Evolutionary conservation across 2,113 vertebrate species (phyloP).

Genomic region (Morone saxatilis): DNA sequence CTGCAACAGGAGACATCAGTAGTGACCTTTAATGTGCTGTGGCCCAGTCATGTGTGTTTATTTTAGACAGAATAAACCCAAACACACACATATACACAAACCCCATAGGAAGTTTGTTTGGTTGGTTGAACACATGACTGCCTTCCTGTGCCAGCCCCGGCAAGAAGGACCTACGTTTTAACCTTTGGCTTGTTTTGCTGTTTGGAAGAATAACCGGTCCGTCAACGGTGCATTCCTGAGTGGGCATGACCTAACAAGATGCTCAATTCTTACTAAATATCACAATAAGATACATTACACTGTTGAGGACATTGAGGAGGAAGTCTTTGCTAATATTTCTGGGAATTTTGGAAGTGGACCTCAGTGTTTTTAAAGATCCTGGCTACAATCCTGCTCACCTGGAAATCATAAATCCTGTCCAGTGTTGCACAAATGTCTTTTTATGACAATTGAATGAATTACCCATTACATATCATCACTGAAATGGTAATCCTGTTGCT

Average conservation of each 20-base stretch:
- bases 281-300: not conserved
- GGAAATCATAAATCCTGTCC: not conserved
- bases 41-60: constrained; percentile 41
- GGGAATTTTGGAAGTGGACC: not conserved
- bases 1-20: constrained; percentile 39
- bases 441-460: not conserved
- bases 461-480: not conserved
- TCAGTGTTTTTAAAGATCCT: not conserved
- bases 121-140: constrained; percentile 44
- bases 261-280: not conserved
- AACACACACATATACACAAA: constrained; percentile 19
- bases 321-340: not conserved
- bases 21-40: constrained; percentile 48
- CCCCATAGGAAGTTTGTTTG: constrained; percentile 17
- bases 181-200: constrained; percentile 43
- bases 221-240: not conserved
- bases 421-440: not conserved
- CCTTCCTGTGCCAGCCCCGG: not conserved
- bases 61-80: constrained; percentile 12
- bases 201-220: constrained; percentile 12
- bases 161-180: not conserved
- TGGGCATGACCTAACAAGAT: no score
- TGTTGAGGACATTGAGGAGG: no score
- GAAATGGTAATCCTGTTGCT: not conserved
- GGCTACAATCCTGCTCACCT: not conserved